phyloP scores from a whole-genome alignment of 2,797 vertebrate genomes.

The Sternarchorhynchus goeldii region DNA sequence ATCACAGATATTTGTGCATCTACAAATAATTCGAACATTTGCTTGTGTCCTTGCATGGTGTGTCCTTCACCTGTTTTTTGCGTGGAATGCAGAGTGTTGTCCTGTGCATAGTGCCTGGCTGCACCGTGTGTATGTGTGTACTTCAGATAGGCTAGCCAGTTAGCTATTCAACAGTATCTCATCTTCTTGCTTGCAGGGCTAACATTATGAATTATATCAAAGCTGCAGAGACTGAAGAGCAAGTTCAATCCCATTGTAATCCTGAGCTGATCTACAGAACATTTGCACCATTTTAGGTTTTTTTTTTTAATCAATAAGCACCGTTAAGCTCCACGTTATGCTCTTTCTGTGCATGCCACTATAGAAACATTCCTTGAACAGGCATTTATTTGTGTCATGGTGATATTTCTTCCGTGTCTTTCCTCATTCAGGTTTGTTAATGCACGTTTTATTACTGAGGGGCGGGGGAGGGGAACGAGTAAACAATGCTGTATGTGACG shows the following conservation, averaged over 20 bases:
- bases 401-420: slow-evolving; percentile 52
- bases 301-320: slow-evolving; percentile 66
- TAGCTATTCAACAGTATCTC: slow-evolving; percentile 82
- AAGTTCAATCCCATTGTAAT: slow-evolving; percentile 81
- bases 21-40: slow-evolving; percentile 16
- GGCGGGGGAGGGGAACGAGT: slow-evolving; percentile 35
- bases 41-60: slow-evolving; percentile 30
- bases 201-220: slow-evolving; percentile 88
- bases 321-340: slow-evolving; percentile 65
- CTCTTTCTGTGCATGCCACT: slow-evolving; percentile 68
- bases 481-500: slow-evolving; percentile 82
- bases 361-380: slow-evolving; percentile 82
- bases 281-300: slow-evolving; percentile 75
- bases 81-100: slow-evolving; percentile 5
- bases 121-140: slow-evolving; percentile 55
- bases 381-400: slow-evolving; percentile 67
- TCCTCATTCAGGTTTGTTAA: slow-evolving; percentile 70
- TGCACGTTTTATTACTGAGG: slow-evolving; percentile 74
- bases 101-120: slow-evolving; percentile 57
- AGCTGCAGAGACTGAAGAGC: slow-evolving; percentile 88
- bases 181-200: slow-evolving; percentile 93
- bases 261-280: slow-evolving; percentile 80
- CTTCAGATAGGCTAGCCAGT: slow-evolving; percentile 77
- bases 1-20: slow-evolving; percentile 40
- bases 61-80: slow-evolving; percentile 3